phyloP scores from a whole-genome alignment of 2,888 invertebrate species.

The Oscheius myriophilus region DNA sequence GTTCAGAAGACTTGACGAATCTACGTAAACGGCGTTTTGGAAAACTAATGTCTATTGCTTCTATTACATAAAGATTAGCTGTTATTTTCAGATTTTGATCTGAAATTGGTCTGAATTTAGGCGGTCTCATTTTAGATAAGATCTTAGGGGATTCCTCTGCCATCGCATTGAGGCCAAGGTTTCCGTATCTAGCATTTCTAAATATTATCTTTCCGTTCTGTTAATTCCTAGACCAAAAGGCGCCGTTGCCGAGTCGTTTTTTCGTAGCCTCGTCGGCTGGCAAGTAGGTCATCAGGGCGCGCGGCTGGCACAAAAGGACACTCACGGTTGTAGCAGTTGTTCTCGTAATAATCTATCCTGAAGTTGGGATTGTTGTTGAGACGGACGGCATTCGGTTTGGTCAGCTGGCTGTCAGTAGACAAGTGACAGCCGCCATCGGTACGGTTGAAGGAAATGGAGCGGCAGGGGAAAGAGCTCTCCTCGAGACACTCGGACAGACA shows the following conservation, averaged over 20 bases:
- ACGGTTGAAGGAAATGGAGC: slow-evolving; percentile 69
- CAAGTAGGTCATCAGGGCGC: slow-evolving; percentile 7
- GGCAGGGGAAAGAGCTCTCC: slow-evolving; percentile 61
- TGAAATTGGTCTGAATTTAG: background rate
- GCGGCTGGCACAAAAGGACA: slow-evolving; percentile 3
- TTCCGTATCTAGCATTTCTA: too few species aligned
- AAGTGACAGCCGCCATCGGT: slow-evolving; percentile 69
- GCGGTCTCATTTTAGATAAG: too few species aligned
- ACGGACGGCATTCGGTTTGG: slow-evolving; percentile 65
- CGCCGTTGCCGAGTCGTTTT: background rate
- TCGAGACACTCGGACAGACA: slow-evolving; percentile 68
- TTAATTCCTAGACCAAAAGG: background rate
- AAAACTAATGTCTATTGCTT: too few species aligned
- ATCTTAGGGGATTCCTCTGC: too few species aligned
- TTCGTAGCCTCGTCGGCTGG: slow-evolving; percentile 6
- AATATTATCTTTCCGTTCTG: too few species aligned
- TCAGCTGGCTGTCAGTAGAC: slow-evolving; percentile 68
- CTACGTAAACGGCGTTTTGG: too few species aligned
- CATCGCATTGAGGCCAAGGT: too few species aligned
- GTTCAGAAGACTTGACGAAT: too few species aligned
- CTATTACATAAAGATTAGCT: too few species aligned
- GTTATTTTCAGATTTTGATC: too few species aligned
- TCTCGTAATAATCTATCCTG: slow-evolving; percentile 71
- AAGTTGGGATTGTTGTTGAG: slow-evolving; percentile 71
- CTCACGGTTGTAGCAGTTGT: slow-evolving; percentile 70